phyloP scores from a whole-genome alignment of 2,113 vertebrate species.

The Pseudorasbora parva region DNA sequence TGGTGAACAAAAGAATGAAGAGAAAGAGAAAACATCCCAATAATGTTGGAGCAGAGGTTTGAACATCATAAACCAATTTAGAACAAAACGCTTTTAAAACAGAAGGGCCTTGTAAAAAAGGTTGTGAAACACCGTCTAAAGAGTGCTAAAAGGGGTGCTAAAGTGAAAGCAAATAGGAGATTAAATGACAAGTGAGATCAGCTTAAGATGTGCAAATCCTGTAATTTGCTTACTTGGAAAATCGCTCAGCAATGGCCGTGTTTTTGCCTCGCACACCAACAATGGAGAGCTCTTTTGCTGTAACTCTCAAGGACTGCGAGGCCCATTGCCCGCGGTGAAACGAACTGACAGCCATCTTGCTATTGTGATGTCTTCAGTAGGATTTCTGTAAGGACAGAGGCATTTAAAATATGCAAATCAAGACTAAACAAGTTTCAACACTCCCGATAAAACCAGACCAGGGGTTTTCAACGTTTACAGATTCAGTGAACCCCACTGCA shows the following conservation, averaged over 20 bases:
- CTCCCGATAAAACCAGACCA: not conserved
- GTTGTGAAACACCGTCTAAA: not conserved
- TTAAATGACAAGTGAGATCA: not conserved
- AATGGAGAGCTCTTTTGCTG: conserved; percentile 90
- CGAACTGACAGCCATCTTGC: conserved; percentile 82
- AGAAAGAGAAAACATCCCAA: not conserved
- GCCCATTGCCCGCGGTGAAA: conserved; percentile 88
- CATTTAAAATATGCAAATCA: not conserved
- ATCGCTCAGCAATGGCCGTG: conserved; percentile 85
- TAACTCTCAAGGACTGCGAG: conserved; percentile 89
- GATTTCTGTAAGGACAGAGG: not conserved
- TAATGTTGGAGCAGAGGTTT: not conserved
- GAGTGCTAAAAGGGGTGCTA: not conserved
- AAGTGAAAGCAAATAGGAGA: not conserved
- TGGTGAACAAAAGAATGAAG: too few relatives aligned
- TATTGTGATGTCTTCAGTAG: conserved; percentile 4
- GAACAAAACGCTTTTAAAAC: conserved; percentile 1
- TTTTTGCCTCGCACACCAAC: conserved; percentile 83
- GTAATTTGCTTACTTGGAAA: conserved; percentile 85
- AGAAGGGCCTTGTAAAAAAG: not conserved
- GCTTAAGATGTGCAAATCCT: not conserved
- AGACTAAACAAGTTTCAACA: not conserved
- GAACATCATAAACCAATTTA: not conserved
- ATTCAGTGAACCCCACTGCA: not conserved
- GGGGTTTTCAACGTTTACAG: not conserved